Percentiles rank a stretch among this genome's conserved stretches.
Evolutionary conservation across 2,797 vertebrate genomes (phyloP).

Genomic region (Arctocebus calabarensis): DNA sequence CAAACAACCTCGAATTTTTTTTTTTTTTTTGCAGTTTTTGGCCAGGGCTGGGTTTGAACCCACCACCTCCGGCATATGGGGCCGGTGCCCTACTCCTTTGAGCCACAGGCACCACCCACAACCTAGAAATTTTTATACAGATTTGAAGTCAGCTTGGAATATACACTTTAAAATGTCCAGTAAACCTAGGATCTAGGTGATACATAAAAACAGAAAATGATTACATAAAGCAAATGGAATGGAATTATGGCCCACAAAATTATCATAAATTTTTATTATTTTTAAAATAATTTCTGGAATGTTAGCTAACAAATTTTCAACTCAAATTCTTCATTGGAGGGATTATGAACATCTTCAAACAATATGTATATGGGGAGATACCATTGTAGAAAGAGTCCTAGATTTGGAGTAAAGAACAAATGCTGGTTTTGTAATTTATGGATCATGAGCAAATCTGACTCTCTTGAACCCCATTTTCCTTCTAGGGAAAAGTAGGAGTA

Average conservation of each 20-base stretch:
- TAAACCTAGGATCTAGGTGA: slow-evolving; percentile 53
- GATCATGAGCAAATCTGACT: slow-evolving; percentile 1
- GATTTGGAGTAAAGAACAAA: background rate
- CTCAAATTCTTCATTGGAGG: background rate
- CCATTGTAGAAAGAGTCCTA: background rate
- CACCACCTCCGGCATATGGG: too few species aligned
- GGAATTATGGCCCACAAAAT: background rate
- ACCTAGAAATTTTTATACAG: slow-evolving; percentile 55
- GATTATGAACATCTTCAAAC: slow-evolving; percentile 16
- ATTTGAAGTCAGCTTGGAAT: slow-evolving; percentile 42
- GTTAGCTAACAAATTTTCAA: slow-evolving; percentile 15
- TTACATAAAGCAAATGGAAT: slow-evolving; percentile 34
- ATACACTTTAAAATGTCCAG: slow-evolving; percentile 1
- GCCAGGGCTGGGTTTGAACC: too few species aligned
- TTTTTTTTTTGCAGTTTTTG: too few species aligned
- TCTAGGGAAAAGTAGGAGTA: slow-evolving; percentile 26
- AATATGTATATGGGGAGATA: background rate
- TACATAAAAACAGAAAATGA: background rate
- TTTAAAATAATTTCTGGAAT: slow-evolving; percentile 47
- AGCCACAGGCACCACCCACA: too few species aligned
- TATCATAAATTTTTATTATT: background rate
- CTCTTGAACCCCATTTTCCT: slow-evolving; percentile 22
- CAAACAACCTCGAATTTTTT: slow-evolving; percentile 53
- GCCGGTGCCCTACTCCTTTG: too few species aligned
- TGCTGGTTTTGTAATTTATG: background rate